Percentiles rank a stretch among this genome's conserved stretches.
phyloP scores from a whole-genome alignment of 2,888 invertebrate species.

The Oxycera nigricornis region DNA sequence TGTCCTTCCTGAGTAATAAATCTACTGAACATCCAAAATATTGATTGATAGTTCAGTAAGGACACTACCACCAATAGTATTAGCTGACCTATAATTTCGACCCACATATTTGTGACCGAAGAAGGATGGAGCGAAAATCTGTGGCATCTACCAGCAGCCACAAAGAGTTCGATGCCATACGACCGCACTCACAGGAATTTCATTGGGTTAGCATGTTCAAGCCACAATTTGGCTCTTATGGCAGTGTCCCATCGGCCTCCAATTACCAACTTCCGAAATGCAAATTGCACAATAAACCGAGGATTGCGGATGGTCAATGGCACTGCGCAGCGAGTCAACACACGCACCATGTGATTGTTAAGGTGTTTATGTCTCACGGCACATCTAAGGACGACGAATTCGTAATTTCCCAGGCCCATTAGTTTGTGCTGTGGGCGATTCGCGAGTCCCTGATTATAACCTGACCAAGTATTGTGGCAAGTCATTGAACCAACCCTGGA shows the following conservation, averaged over 20 bases:
- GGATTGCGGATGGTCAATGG: neutral
- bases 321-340: neutral
- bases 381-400: neutral
- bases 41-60: neutral
- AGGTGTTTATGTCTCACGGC: neutral
- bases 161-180: neutral
- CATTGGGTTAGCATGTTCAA: conserved; percentile 5
- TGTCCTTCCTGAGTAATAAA: no score
- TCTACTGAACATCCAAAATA: neutral
- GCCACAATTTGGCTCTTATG: neutral
- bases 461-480: neutral
- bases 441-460: neutral
- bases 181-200: neutral
- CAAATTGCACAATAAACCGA: neutral
- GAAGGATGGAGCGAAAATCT: no score
- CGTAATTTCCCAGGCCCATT: conserved; percentile 27
- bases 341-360: neutral
- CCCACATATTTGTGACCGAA: no score
- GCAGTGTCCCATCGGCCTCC: neutral
- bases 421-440: neutral
- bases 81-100: no score
- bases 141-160: neutral
- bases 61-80: no score
- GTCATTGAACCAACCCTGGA: neutral
- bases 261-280: conserved; percentile 27